Evolutionary conservation across 2,888 invertebrate species (phyloP).

Genomic region (Drosophila testacea): DNA sequence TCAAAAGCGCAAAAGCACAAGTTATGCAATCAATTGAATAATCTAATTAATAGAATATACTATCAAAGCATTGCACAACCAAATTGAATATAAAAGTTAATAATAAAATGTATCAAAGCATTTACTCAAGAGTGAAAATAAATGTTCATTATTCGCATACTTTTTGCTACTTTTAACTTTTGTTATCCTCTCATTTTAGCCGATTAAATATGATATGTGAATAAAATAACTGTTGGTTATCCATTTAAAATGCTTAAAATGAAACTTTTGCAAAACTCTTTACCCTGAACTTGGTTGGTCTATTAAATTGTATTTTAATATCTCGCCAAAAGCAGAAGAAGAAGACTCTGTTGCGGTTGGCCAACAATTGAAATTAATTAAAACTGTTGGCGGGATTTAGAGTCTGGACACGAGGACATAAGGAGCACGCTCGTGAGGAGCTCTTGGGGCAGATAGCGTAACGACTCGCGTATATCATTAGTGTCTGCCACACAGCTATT

Average conservation of each 20-base stretch:
- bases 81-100: too few species aligned
- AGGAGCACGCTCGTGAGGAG: neutral
- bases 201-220: too few species aligned
- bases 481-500: slow-evolving; percentile 15
- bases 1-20: too few species aligned
- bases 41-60: slow-evolving; percentile 23
- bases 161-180: neutral
- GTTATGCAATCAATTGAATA: slow-evolving; percentile 14
- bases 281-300: neutral
- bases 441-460: slow-evolving; percentile 7
- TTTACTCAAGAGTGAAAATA: slow-evolving; percentile 10
- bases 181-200: too few species aligned
- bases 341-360: slow-evolving; percentile 31
- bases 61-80: neutral
- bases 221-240: neutral
- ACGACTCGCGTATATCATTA: slow-evolving; percentile 49
- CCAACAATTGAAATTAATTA: slow-evolving; percentile 69
- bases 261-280: neutral
- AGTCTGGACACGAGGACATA: neutral
- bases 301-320: slow-evolving; percentile 26
- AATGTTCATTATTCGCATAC: slow-evolving; percentile 13
- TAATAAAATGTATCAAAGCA: too few species aligned
- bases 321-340: neutral
- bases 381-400: slow-evolving; percentile 39
- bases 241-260: slow-evolving; percentile 28